Conservation (phyloP, 1,140 invertebrate species). For the Diabrotica undecimpunctata region DNA sequence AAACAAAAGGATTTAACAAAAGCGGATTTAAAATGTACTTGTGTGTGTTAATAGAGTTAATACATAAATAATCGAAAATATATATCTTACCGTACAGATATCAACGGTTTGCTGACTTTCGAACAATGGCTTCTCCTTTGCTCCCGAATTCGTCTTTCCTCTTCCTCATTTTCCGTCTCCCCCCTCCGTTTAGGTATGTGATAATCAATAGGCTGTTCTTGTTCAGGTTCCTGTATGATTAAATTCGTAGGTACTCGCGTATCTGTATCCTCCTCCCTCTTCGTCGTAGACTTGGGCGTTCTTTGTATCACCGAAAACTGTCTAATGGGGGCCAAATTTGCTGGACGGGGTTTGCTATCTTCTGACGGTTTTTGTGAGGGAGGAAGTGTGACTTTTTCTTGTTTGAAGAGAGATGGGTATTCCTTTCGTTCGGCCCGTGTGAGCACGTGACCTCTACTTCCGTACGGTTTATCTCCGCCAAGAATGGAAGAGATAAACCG, state of each 20-base stretch:
- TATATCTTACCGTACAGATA: constrained; percentile 36
- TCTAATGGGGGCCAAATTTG: constrained; percentile 52
- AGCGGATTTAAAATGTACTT: too few species aligned
- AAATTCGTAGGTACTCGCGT: constrained; percentile 49
- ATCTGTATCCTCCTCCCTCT: constrained; percentile 54
- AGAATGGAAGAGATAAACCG: constrained; percentile 75
- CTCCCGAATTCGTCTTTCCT: constrained; percentile 57
- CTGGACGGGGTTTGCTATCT: constrained; percentile 49
- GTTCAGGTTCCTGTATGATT: constrained; percentile 56
- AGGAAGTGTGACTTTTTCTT: constrained; percentile 51
- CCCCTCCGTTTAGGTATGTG: constrained; percentile 75
- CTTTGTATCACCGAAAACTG: constrained; percentile 76
- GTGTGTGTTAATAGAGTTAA: too few species aligned
- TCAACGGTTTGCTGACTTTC: constrained; percentile 53
- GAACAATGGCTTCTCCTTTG: constrained; percentile 57
- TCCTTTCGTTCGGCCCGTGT: constrained; percentile 76
- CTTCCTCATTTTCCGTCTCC: constrained; percentile 61
- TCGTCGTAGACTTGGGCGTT: constrained; percentile 59
- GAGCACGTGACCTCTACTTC: constrained; percentile 66
- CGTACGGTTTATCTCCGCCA: constrained; percentile 71
- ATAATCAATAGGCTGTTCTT: constrained; percentile 85
- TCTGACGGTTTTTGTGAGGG: constrained; percentile 53
- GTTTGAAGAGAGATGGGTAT: constrained; percentile 59
- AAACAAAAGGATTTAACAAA: too few species aligned
- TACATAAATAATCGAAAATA: too few species aligned